Base-by-base conservation (phyloP, 2,113 vertebrate species). In the Strix aluco region DNA sequence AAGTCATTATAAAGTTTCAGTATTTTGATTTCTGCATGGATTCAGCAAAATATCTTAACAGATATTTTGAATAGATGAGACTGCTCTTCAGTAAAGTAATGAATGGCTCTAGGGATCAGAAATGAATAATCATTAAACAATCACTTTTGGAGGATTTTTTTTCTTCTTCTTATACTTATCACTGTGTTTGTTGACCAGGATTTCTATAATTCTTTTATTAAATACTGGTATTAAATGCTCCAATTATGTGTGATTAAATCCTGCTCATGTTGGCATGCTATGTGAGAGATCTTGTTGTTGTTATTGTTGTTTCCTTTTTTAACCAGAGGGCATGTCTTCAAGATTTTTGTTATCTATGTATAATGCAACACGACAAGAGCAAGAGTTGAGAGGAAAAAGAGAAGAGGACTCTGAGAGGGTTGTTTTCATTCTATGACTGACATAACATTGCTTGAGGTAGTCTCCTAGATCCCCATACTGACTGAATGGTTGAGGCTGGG, bases 321-420 rank as follows among this genome's bases (percentile, higher is more conserved):
- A 81, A 96, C 90, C 79, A 96, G 95, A 88, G 84, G 86, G 71
- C 57, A 97, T 38, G 58, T 62, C 71, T 95, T 95, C 72, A 94
- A 82, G 67, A 94, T 96, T 94, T 91, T 62, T 91, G 63, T 97
- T 96, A 91, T 95, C 87, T 93, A 52, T 79, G 62, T 92, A 83
- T 97, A 98, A 96, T 94, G 85, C 36, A 96, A 91, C 73, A 81
- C 92, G 94, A 97, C 96, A 97, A 96, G 83, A 94, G 91, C 80
- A 95, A 80, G 70, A 92, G 69, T 96, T 82, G 72, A 96, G 88
- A 88, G n/a, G 25, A 32, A 88, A 84, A 88, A 75, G 57, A 89
- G 72, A 94, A 92, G 86, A 94, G 0, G 32, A 88, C n/a, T 94
- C 92, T 71, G 86, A 90, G 81, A 96, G 71, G 70, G 44, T 25